Base-by-base conservation (phyloP, 2,113 vertebrate genomes). In the Otolemur garnettii region DNA sequence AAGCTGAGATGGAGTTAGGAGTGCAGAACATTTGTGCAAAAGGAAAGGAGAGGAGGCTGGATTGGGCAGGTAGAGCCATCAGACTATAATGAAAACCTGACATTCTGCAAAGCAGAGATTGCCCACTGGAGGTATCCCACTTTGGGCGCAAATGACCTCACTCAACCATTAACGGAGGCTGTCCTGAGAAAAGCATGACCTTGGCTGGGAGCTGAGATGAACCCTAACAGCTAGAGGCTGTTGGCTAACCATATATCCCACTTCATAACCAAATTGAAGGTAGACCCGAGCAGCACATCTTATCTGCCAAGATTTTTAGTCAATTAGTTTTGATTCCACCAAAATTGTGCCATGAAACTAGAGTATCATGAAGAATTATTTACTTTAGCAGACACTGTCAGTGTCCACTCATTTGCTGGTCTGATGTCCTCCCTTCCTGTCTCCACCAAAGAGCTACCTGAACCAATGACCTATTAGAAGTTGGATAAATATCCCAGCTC, bases 291-390 rank as follows among this genome's bases (percentile, higher is more conserved):
- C 19, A 84, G 33, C 7, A 22, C 15, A 45, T 57, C 71, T 82
- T 84, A 4, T 64, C 66, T 87, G 83, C 59, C 62, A 86, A 62
- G 85, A 83, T 88, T 72, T 87, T 82, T 84, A 53, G 50, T 80
- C 62, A 15, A 8, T 69, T 14, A 14, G 57, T 60, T 90, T 68
- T 91, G 85, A 86, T 88, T 85, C 66, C 71, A 35, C 45, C 42
- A 38, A 60, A 66, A 80, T 89, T 53, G 17, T 92, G 28, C n/a
- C 71, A 59, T 19, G 15, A 64, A 83, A 86, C 57, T 45, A 12
- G 22, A 85, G 18, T 86, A 21, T 80, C 38, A 24, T 35, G 15
- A 90, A 66, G 75, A 45, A 71, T 74, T 68, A 28, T 55, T 87
- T 68, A 68, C 33, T 18, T 10, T 74, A 45, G 33, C 53, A 78